A percentile compares a stretch with the other conserved stretches of the same genome.
phyloP scores from a whole-genome alignment of 53 echinoderm and acorn worm species.

The Holothuria scabra region DNA sequence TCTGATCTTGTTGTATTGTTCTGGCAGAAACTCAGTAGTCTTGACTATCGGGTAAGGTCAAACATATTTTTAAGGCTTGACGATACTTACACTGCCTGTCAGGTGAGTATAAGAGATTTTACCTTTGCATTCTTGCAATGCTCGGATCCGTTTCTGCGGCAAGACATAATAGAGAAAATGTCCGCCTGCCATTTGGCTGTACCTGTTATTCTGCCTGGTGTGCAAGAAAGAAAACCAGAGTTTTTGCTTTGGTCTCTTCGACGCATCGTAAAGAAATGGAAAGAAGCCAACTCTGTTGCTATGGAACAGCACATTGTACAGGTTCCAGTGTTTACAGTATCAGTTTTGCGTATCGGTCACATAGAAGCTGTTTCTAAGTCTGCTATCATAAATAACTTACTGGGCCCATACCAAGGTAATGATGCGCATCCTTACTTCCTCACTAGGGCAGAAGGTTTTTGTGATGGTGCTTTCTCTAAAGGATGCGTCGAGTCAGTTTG shows the following conservation, averaged over 20 bases:
- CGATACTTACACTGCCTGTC: no score
- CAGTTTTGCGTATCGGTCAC: conserved; percentile 10
- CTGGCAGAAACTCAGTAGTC: neutral
- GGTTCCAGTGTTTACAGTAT: conserved; percentile 19
- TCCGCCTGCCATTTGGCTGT: conserved; percentile 13
- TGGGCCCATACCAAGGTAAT: conserved; percentile 10
- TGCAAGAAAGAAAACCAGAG: neutral
- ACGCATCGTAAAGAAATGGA: conserved; percentile 9
- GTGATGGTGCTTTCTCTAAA: neutral
- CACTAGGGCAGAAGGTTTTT: neutral
- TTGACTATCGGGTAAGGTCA: neutral
- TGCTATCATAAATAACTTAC: neutral
- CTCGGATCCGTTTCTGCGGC: neutral
- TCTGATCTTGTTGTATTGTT: neutral
- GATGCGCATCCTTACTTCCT: neutral
- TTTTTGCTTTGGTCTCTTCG: conserved; percentile 28
- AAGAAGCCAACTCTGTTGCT: neutral
- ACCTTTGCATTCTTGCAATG: conserved; percentile 27
- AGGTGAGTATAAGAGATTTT: conserved; percentile 18
- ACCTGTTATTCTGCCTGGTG: neutral
- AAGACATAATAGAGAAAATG: conserved; percentile 10
- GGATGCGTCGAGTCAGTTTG: conserved; percentile 11
- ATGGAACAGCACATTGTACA: conserved; percentile 23
- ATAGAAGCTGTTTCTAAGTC: conserved; percentile 11
- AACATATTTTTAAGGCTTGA: neutral